Base-by-base conservation (phyloP, 2,888 invertebrate species). In the Plebejus melissa region DNA sequence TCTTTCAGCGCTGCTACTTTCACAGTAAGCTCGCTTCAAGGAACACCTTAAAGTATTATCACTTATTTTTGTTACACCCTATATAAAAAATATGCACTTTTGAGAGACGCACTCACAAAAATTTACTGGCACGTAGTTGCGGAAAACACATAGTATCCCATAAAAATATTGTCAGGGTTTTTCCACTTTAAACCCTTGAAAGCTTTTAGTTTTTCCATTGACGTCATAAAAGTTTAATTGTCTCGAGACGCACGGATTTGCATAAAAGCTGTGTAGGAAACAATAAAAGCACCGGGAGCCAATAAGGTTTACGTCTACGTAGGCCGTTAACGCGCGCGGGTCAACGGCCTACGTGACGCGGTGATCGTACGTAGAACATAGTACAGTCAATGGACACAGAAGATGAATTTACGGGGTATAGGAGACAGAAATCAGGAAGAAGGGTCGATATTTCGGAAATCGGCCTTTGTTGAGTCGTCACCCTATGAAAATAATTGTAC, bases 241-340 rank as follows among this genome's bases (percentile, higher is more conserved):
- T 32, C 38, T 41, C 28, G 28, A 46, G 28, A 54, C 32, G 54
- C 11, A 5, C 16, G 50, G 72, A 72, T 72, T 54, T 72, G 72
- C 72, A 54, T 72, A 16, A 46, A 50, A 72, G 72, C 72, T 54
- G 54, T 50, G 32, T 72, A 72, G 72, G 72, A 72, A 72, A 72
- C 72, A 54, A 72, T 72, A 72, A 72, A 72, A 72, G 50, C 54
- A 54, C 72, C 54, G 32, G 75, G 50, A 80, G 79, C 78, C 80
- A 81, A 79, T 79, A 79, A 79, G 80, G 80, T 82, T 83, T 79
- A 82, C 78, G 81, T 81, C 80, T 83, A 85, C 82, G 78, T 74
- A 76, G 65, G 78, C 80, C 82, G 82, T 85, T 84, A 85, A 76
- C 78, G 76, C 79, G 80, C 79, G 79, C 79, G 77, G 82, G 78